Evolutionary conservation across 2,888 invertebrate species (phyloP).

Genomic region (Pyrrhopygopsis socrates): DNA sequence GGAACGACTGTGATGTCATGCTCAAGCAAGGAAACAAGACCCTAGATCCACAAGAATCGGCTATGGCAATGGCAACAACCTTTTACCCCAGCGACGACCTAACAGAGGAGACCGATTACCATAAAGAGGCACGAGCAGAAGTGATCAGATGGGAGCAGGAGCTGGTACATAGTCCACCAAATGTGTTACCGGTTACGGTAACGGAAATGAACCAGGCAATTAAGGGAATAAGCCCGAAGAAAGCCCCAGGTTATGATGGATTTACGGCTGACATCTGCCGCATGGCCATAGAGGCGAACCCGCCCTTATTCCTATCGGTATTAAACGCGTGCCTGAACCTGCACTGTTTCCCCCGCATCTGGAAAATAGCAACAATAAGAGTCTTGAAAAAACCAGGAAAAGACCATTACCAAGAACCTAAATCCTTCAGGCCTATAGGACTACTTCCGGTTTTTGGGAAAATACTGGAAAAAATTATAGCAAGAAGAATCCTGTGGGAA

Average conservation of each 20-base stretch:
- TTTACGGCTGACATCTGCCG: constrained; percentile 45
- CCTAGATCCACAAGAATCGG: constrained; percentile 6
- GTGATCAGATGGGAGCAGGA: too few relatives aligned
- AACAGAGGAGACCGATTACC: background rate
- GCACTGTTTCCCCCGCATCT: background rate
- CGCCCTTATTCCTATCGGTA: constrained; percentile 6
- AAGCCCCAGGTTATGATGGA: constrained; percentile 40
- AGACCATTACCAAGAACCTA: constrained; percentile 19
- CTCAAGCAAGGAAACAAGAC: background rate
- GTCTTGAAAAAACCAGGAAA: constrained; percentile 37
- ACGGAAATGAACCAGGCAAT: background rate
- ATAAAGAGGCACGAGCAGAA: background rate
- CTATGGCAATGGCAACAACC: constrained; percentile 20
- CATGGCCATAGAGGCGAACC: too few relatives aligned
- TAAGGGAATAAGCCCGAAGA: constrained; percentile 9
- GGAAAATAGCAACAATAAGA: constrained; percentile 36
- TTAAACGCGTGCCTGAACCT: constrained; percentile 35
- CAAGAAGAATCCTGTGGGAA: constrained; percentile 17
- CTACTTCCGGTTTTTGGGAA: constrained; percentile 44
- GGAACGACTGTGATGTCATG: background rate
- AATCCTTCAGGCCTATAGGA: constrained; percentile 37
- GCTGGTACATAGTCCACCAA: too few relatives aligned
- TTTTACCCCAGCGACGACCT: constrained; percentile 23
- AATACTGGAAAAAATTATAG: constrained; percentile 39
- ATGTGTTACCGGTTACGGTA: too few relatives aligned